A percentile compares a stretch with the other conserved stretches of the same genome.
These are phyloP conservation scores for Dicrostonyx torquatus DNA, from an alignment of 2,797 vertebrate species.

Conservation along the genomic window DNA sequence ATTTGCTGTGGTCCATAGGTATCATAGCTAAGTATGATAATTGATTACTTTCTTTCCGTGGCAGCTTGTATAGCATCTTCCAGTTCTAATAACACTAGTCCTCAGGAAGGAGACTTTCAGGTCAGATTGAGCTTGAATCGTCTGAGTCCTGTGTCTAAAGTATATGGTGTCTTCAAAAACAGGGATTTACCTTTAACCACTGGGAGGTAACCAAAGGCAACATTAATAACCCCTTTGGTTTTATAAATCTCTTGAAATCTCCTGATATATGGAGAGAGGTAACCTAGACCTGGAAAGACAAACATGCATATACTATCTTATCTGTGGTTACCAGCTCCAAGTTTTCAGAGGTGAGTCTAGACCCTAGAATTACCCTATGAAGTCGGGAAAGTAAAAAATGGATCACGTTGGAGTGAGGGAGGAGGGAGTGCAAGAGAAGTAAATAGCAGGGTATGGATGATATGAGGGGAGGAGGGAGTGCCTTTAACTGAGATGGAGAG, in stretches of 20 bases:
- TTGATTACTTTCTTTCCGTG: background rate
- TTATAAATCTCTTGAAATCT: background rate
- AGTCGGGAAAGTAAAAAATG: background rate
- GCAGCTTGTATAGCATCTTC: background rate
- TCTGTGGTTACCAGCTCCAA: background rate
- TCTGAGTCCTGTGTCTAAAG: background rate
- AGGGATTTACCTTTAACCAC: background rate
- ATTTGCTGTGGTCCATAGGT: background rate
- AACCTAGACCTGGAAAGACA: background rate
- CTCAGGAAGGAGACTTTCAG: background rate
- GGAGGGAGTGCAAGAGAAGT: background rate
- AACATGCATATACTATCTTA: background rate
- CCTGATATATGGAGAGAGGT: background rate
- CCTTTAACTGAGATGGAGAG: background rate
- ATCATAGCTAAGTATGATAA: background rate
- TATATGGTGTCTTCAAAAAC: background rate
- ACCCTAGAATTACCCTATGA: background rate
- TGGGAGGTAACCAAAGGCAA: background rate
- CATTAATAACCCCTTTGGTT: background rate
- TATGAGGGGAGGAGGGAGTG: too few relatives aligned
- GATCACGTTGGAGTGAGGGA: background rate
- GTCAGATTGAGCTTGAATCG: background rate
- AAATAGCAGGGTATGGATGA: background rate
- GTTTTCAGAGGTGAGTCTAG: background rate
- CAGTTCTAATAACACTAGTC: background rate